phyloP scores from a whole-genome alignment of 2,797 vertebrate genomes.

The Carduelis carduelis region DNA sequence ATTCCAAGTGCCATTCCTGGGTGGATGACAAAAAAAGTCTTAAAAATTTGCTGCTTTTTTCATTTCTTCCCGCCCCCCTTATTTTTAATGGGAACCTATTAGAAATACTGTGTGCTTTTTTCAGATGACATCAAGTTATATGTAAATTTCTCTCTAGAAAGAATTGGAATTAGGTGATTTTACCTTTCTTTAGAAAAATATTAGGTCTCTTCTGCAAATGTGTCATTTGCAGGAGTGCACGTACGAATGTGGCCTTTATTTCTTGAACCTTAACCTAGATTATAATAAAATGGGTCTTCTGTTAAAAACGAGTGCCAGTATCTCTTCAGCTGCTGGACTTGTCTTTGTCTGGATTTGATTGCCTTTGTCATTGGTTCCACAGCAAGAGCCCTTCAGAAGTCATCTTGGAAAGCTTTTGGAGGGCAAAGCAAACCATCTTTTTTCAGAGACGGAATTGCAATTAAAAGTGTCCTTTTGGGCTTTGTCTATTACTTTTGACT shows the following conservation, averaged over 20 bases:
- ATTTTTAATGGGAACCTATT: neutral
- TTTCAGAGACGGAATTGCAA: neutral
- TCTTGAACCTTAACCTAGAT: neutral
- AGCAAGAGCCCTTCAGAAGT: neutral
- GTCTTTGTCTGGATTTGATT: neutral
- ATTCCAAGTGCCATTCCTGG: neutral
- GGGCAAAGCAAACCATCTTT: neutral
- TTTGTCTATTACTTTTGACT: neutral
- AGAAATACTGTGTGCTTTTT: neutral
- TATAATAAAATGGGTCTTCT: neutral
- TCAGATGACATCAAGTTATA: neutral
- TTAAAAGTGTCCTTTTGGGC: neutral
- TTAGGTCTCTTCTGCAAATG: neutral
- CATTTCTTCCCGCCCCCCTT: rapidly evolving
- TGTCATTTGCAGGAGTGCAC: neutral
- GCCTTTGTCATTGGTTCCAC: neutral
- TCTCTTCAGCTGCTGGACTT: neutral
- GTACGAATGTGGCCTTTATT: neutral
- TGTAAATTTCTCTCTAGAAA: neutral
- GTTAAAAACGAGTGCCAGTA: neutral
- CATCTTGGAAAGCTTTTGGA: neutral
- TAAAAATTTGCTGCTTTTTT: neutral
- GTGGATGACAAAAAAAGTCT: neutral
- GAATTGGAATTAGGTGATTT: neutral
- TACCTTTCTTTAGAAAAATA: neutral